Conservation (phyloP, 2,113 vertebrate genomes). For the Oryzias melastigma region DNA sequence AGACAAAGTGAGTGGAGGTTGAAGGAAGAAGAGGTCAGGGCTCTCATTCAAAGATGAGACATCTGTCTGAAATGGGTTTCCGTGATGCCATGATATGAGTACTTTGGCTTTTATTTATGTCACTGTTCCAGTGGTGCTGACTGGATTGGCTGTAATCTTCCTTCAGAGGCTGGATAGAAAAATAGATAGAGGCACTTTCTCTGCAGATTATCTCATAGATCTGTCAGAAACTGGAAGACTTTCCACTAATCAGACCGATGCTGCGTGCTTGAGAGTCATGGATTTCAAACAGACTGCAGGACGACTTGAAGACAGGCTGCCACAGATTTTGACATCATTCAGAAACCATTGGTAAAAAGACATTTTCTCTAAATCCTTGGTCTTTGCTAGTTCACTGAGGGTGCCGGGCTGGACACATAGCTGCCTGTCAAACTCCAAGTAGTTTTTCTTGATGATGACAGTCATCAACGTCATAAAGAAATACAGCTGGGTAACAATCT, state of each 20-base stretch:
- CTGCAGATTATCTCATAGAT: slow-evolving; percentile 17
- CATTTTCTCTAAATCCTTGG: background rate
- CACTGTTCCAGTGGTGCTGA: slow-evolving; percentile 1
- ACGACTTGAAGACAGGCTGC: background rate
- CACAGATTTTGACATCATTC: background rate
- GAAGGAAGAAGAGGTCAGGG: slow-evolving; percentile 21
- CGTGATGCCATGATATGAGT: slow-evolving; percentile 18
- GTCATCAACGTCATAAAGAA: background rate
- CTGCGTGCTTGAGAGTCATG: background rate
- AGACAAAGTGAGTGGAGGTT: slow-evolving; percentile 7
- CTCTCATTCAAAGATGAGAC: slow-evolving; percentile 16
- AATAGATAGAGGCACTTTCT: slow-evolving; percentile 13
- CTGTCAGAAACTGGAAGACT: background rate
- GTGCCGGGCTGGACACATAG: slow-evolving; percentile 7
- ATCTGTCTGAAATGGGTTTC: slow-evolving; percentile 11
- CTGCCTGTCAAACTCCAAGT: slow-evolving; percentile 16
- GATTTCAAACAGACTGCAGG: background rate
- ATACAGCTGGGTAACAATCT: no score
- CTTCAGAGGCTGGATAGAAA: slow-evolving; percentile 1
- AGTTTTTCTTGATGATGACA: background rate
- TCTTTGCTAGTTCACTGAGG: slow-evolving; percentile 1
- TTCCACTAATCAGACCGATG: slow-evolving; percentile 1
- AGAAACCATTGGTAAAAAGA: background rate
- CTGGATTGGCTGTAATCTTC: slow-evolving; percentile 11
- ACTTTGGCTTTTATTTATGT: slow-evolving; percentile 20